Conservation (phyloP, 2,797 vertebrate genomes). For the Garrulus glandarius region DNA sequence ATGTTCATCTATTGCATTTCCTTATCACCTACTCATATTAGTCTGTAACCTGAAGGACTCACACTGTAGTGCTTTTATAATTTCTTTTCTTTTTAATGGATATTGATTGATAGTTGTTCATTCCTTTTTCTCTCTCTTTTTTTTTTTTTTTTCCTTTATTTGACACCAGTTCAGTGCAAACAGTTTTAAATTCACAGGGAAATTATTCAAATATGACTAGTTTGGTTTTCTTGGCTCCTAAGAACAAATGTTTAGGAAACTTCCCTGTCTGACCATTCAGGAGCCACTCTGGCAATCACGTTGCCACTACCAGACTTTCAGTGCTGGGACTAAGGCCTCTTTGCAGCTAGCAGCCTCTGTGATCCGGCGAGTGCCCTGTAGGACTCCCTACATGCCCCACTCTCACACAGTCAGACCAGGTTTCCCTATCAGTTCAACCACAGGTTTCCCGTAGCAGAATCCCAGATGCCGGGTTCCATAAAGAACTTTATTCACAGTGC, state of each 20-base stretch:
- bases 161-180: neutral
- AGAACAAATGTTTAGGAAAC: neutral
- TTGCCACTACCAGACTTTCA: neutral
- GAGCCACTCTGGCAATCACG: neutral
- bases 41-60: neutral
- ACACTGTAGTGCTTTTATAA: neutral
- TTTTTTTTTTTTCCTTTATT: neutral
- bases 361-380: accelerated
- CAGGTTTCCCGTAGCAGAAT: neutral
- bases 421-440: neutral
- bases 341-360: neutral
- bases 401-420: neutral
- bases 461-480: neutral
- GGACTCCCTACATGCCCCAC: neutral
- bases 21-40: neutral
- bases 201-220: accelerated
- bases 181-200: neutral
- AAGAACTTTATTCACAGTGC: neutral
- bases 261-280: neutral
- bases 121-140: too few relatives aligned
- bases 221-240: neutral
- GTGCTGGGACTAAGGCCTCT: neutral
- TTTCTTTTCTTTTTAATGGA: neutral
- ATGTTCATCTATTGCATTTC: neutral
- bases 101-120: neutral